Base-by-base conservation (phyloP, 1,140 invertebrate species). In the Drosophila fuyamai region DNA sequence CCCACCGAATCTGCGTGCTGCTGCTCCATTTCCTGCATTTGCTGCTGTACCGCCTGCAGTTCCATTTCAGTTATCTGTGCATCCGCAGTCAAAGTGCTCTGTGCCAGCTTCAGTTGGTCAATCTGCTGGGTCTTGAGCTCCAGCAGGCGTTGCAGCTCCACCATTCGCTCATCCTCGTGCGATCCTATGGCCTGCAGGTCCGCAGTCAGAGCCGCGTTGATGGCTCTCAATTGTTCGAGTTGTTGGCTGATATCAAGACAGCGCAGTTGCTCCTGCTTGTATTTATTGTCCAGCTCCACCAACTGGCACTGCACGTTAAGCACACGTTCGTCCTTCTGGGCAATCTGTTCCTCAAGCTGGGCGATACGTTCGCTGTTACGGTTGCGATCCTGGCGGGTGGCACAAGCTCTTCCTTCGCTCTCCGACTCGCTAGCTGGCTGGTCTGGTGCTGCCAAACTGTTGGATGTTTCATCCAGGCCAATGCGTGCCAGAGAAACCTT, bases 401-500 rank as follows among this genome's bases (percentile, higher is more conserved):
- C 74, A 43, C 73, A 82, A 12, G 54, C 59, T 7, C 58, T 62
- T 0, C 61, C 74, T 46, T 89, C 91, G 43, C 83, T 92, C 14
- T 92, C 91, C n/a, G 86, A 92, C 61, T 92, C 91, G 5, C 86
- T 92, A 13, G 57, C 59, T 7, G 62, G 71, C 40, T 74, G 44
- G 9, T 76, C 56, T 5, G 58, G 66, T 0, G 43, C 51, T 0
- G 77, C 65, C 29, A 76, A 40, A 10, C 84, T 91, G 23, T 76
- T 72, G 13, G 85, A 74, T 7, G 67, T 83, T 8, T 92, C 90
- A 10, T 92, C 92, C 5, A 97, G 91, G 1, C 96, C 96, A 44
- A 97, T 97, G 65, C 96, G 94, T 0, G 95, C 96, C 60, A 96
- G 91, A 0, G 96, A 97, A 0, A 97, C 96, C 59, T 94, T 95